These are phyloP conservation scores for Xiphias gladius DNA, from an alignment of 2,113 vertebrate species.

Conservation along the genomic window DNA sequence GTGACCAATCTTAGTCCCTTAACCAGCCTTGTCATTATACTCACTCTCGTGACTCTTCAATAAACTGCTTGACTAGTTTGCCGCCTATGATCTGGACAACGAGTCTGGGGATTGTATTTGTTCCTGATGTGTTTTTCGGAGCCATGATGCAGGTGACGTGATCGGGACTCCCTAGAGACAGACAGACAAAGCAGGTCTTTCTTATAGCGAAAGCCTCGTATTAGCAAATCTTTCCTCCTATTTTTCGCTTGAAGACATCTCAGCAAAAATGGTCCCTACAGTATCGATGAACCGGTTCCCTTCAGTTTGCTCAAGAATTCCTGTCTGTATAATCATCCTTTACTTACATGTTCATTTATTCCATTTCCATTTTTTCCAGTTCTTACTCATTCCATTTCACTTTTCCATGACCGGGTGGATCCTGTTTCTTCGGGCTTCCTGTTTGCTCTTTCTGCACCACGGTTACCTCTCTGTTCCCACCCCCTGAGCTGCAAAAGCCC, in stretches of 20 bases:
- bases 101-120: slow-evolving; percentile 58
- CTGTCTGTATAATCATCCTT: background rate
- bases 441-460: slow-evolving; percentile 33
- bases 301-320: too few species aligned
- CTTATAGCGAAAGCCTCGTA: too few species aligned
- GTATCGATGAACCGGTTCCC: background rate
- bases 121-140: slow-evolving; percentile 37
- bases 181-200: background rate
- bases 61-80: slow-evolving; percentile 72
- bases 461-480: slow-evolving; percentile 11
- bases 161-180: slow-evolving; percentile 10
- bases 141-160: slow-evolving; percentile 44
- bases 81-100: slow-evolving; percentile 79
- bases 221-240: too few species aligned
- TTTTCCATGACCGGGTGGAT: background rate
- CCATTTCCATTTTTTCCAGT: background rate
- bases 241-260: too few species aligned
- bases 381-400: background rate
- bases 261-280: too few species aligned
- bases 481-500: slow-evolving; percentile 11
- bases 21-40: background rate
- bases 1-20: background rate
- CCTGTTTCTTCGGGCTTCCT: background rate
- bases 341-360: background rate
- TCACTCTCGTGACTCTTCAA: slow-evolving; percentile 64